Base-by-base conservation (phyloP, 2,113 vertebrate species). In the Podarcis raffonei region DNA sequence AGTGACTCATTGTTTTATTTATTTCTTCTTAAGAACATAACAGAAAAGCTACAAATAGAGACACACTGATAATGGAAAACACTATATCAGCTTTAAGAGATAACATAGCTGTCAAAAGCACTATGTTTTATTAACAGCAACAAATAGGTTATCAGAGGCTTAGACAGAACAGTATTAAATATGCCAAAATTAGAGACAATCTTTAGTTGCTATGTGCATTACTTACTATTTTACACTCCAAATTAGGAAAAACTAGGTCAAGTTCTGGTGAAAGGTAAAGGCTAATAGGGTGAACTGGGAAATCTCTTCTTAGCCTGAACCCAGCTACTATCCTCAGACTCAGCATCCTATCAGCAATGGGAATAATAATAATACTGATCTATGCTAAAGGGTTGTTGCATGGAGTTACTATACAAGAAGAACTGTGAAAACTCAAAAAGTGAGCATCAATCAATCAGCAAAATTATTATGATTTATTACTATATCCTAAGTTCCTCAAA, bases 1-100 rank as follows among this genome's bases (percentile, higher is more conserved):
- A 32, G 5, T 39, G 20, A 53, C 18, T 79, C 65, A 69, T 68
- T 37, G 16, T 3, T 79, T 35, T 30, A 81, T 92, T 12, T 42
- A 59, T 48, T 35, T 32, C n/a, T 32, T 85, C 62, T 42, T 30
- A 71, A 7, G 80, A 85, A 82, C 62, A 87, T 90, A 92, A 13
- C 18, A 77, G 57, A 78, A 81, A 35, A 27, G 20, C 57, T 77
- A 42, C 25, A 85, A 65, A 77, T 82, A 13, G 1, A 22, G 57
- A 76, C 82, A 76, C 82, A 80, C 32, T 15, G 35, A 79, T 37
- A 69, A 81, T 25, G 76, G 88, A 86, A 93, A 6, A 5, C 16
- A 48, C 59, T 42, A 1, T 74, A 27, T 42, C 3, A 42, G 57
- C 62, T 42, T 82, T 39, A 59, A 87, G 32, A 87, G 15, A 81